Evolutionary conservation across 2,797 vertebrate genomes (phyloP), one percentile per base, ranked within the genome.

Genomic region (Knipowitschia caucasica): DNA sequence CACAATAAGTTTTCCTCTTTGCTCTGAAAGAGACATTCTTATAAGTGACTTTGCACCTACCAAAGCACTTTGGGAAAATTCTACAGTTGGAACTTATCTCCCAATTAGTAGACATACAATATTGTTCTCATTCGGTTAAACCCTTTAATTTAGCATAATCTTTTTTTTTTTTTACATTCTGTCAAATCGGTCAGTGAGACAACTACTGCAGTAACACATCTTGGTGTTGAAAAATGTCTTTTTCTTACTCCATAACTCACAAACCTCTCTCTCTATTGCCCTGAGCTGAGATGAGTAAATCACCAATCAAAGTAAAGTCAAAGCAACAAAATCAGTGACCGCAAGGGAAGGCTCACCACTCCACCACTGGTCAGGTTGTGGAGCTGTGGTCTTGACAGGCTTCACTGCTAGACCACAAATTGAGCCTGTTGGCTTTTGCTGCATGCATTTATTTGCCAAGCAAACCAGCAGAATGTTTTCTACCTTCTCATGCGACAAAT

Each of bases 401-500:
- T 73, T 73, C 56, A 66, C 58, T 67, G 56, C 59, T 33, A 70
- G 43, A 77, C 61, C 43, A 66, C 44, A 74, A 77, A 64, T 59
- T 54, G 73, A 39, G 40, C 70, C 56, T 42, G 56, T 50, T 42
- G 59, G 49, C 38, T 51, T 50, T 1, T 12, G 14, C 34, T 49
- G 9, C 21, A 25, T 45, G 33, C 35, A 36, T 35, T 29, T 21
- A 24, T 17, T 26, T 53, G 56, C 64, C 78, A 73, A 81, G 69
- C 64, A 79, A 69, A 74, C 71, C 75, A 73, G 71, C 69, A 73
- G 55, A 82, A 71, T 83, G 75, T 78, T 83, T 85, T 84, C 68
- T 77, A 81, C 58, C 69, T 83, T 68, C 55, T 80, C 69, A 77
- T 82, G 82, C 83, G 80, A 84, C 73, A 84, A 83, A 86, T 85